Base-by-base conservation (phyloP, 2,888 invertebrate genomes). In the Calephelis perditalis region DNA sequence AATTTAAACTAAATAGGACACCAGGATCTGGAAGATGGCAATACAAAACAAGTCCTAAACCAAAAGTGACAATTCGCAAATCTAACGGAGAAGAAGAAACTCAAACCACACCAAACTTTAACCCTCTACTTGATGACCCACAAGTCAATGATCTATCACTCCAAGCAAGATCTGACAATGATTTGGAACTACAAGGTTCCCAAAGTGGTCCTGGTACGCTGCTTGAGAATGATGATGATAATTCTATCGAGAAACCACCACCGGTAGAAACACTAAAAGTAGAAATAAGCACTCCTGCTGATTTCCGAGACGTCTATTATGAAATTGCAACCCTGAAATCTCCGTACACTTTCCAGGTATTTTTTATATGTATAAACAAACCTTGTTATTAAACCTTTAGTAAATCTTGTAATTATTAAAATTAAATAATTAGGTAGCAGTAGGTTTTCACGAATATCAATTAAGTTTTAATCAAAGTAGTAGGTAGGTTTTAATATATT, bases 301-400 rank as follows among this genome's bases (percentile, higher is more conserved):
- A 96, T 79, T 96, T 96, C 74, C 94, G 93, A 78, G 96, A 97
- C 80, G 92, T 95, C 67, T 97, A 97, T 76, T 97, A 96, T 76
- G 96, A 97, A 91, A 96, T 97, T 71, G 97, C 96, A 47, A 97
- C 97, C 3, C 95, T 97, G 68, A 96, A 96, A 81, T 96, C 96
- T 64, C 97, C 97, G 5, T 97, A 96, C 75, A 94, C 96, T 62
- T 97, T 97, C 85, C 96, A 97, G 94, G 97, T 96, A 91, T 82
- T 75, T 70, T 15, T 52, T 44, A 7, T 43, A 61, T 54, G 40
- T 45, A 44, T 57, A 35, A 15, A 3, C 11, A 43, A 35, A 35
- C n/a, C 40, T 40, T 26, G 3, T 26, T 2, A 26, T 26, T 8
- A 40, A 40, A 40, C 40, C 40, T 40, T 40, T 8, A 26, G 6